Base-by-base conservation (phyloP, 2,888 invertebrate genomes). In the Carterocephalus palaemon region DNA sequence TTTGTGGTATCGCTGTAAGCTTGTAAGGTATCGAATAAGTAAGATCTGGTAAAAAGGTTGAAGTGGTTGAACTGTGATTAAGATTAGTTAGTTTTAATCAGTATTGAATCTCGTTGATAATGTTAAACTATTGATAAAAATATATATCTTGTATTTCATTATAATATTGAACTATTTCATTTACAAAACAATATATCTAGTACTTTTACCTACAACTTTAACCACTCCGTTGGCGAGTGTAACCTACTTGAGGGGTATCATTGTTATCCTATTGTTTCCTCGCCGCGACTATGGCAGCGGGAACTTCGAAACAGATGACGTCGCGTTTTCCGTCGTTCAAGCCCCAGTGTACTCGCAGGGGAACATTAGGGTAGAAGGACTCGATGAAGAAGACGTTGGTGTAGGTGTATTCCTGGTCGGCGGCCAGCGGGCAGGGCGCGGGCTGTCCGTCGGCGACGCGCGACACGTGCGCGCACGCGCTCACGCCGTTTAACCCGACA, bases 401-500 rank as follows among this genome's bases (percentile, higher is more conserved):
- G 74, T 92, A 94, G 9, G 88, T 46, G 62, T 94, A 94, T n/a
- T 90, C 89, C 47, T 80, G 69, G 22, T 89, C 90, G 7, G 89
- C 85, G 53, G 89, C 86, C 26, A 94, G 73, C 0, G 93, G 92
- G 54, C 94, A 94, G 0, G 87, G 76, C 1, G 88, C 89, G 47
- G 88, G 80, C 0, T 88, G 85, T 32, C 72, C 82, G 48, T 89
- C 88, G 2, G 67, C 69, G 2, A 68, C 71, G 9, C 52, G 54
- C 9, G 47, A 52, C 43, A 88, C 77, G 42, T 88, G 77, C 2
- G 78, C 68, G 57, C 93, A 94, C 4, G 92, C 93, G 51, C 86
- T 84, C 20, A 86, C 88, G 5, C 90, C 90, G 56, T 92, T 90
- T 29, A 93, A 91, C 4, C 94, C 93, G 12, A 92, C 67, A 64